Percentiles rank a stretch among this genome's conserved stretches.
These are phyloP conservation scores for Tetraodon nigroviridis DNA, from an alignment of 2,113 vertebrate species.

Conservation along the genomic window DNA sequence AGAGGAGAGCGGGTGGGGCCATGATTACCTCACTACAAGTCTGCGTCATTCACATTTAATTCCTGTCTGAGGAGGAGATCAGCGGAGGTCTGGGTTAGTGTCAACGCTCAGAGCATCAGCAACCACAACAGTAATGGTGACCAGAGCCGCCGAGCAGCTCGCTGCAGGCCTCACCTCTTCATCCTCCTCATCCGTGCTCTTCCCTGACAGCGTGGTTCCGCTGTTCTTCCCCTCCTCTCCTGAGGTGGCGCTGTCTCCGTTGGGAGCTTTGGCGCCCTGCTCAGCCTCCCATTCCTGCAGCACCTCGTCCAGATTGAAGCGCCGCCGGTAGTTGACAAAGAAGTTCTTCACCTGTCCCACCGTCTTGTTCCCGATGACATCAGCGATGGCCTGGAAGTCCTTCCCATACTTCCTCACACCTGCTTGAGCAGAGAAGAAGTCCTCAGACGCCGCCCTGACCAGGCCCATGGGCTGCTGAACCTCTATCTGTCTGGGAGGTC, in stretches of 20 bases:
- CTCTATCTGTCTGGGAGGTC: background rate
- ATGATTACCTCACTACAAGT: slow-evolving; percentile 1
- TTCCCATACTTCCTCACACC: slow-evolving; percentile 98
- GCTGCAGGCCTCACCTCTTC: slow-evolving; percentile 83
- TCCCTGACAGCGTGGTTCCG: slow-evolving; percentile 90
- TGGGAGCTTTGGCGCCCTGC: slow-evolving; percentile 90
- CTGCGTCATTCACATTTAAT: background rate
- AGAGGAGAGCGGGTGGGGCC: slow-evolving; percentile 16
- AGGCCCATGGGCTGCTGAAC: background rate
- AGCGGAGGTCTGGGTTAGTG: no score
- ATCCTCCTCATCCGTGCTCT: slow-evolving; percentile 96
- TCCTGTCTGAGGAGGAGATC: no score
- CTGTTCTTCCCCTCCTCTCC: slow-evolving; percentile 93
- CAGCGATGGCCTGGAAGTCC: slow-evolving; percentile 99
- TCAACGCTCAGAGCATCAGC: no score
- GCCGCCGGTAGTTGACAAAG: slow-evolving; percentile 99
- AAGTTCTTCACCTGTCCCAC: slow-evolving; percentile 99
- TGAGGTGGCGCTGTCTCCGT: slow-evolving; percentile 87
- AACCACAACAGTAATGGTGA: no score
- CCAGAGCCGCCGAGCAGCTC: no score
- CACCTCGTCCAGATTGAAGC: slow-evolving; percentile 99
- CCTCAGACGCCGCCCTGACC: no score
- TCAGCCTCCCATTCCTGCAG: slow-evolving; percentile 99
- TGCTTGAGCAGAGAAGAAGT: slow-evolving; percentile 45
- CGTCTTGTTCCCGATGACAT: slow-evolving; percentile 99